These are phyloP conservation scores for Dynastes maya DNA, from an alignment of 2,888 invertebrate genomes.

Conservation along the genomic window DNA sequence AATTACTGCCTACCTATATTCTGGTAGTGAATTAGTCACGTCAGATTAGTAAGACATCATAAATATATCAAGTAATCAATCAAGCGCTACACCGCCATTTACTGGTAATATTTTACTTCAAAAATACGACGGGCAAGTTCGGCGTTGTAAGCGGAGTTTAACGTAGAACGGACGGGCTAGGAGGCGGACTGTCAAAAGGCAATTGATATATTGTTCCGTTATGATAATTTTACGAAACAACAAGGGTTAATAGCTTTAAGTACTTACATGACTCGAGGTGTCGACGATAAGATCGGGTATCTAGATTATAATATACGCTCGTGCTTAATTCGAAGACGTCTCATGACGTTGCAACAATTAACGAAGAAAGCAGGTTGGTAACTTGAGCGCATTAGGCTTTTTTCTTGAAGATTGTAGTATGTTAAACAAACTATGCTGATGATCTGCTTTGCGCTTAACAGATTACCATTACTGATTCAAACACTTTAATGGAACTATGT, in stretches of 20 bases:
- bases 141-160: slow-evolving; percentile 7
- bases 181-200: slow-evolving; percentile 20
- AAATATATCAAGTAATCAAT: slow-evolving; percentile 40
- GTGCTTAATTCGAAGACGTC: slow-evolving; percentile 17
- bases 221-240: slow-evolving; percentile 41
- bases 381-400: background rate
- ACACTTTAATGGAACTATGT: too few species aligned
- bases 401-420: too few species aligned
- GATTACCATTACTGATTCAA: too few species aligned
- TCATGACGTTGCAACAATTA: slow-evolving; percentile 37
- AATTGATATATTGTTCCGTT: slow-evolving; percentile 44
- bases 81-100: slow-evolving; percentile 38
- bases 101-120: slow-evolving; percentile 34
- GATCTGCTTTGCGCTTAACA: too few species aligned
- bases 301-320: slow-evolving; percentile 12
- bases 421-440: too few species aligned
- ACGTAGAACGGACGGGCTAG: slow-evolving; percentile 9
- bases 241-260: slow-evolving; percentile 43
- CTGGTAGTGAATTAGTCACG: slow-evolving; percentile 38
- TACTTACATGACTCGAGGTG: slow-evolving; percentile 34
- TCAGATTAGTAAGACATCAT: slow-evolving; percentile 42
- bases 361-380: background rate
- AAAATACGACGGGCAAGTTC: slow-evolving; percentile 14
- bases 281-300: slow-evolving; percentile 38
- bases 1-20: slow-evolving; percentile 33